Percentiles rank a stretch among this genome's conserved stretches.
phyloP scores from a whole-genome alignment of 2,113 vertebrate genomes.

The Campylomormyrus numenius region DNA sequence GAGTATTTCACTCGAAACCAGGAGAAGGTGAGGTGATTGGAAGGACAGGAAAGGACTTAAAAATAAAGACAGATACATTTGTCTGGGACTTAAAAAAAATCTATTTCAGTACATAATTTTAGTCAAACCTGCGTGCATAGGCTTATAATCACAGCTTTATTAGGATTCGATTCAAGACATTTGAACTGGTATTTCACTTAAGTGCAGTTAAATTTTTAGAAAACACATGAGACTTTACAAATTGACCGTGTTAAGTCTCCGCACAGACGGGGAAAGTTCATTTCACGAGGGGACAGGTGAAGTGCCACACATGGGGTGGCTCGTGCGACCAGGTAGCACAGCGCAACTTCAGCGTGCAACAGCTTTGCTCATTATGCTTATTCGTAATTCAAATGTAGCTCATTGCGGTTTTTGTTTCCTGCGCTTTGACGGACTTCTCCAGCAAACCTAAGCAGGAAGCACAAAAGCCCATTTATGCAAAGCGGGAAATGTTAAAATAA shows the following conservation, averaged over 20 bases:
- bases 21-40: not conserved
- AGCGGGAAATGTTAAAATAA: slow-evolving; percentile 7
- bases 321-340: not conserved
- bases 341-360: not conserved
- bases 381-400: not conserved
- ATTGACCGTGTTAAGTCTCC: not conserved
- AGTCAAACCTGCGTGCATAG: not conserved
- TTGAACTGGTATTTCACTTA: not conserved
- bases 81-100: not conserved
- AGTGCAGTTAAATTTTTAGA: not conserved
- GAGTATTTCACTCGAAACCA: not conserved
- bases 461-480: slow-evolving; percentile 6
- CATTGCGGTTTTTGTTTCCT: not conserved
- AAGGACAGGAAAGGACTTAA: not conserved
- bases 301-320: not conserved
- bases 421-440: not conserved
- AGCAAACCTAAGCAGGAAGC: not conserved
- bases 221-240: not conserved
- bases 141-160: slow-evolving; percentile 8
- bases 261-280: not conserved
- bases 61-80: not conserved
- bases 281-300: not conserved
- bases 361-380: not conserved
- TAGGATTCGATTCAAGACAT: not conserved
- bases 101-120: not conserved